phyloP scores from a whole-genome alignment of 2,113 vertebrate genomes.

The Stigmatopora argus region DNA sequence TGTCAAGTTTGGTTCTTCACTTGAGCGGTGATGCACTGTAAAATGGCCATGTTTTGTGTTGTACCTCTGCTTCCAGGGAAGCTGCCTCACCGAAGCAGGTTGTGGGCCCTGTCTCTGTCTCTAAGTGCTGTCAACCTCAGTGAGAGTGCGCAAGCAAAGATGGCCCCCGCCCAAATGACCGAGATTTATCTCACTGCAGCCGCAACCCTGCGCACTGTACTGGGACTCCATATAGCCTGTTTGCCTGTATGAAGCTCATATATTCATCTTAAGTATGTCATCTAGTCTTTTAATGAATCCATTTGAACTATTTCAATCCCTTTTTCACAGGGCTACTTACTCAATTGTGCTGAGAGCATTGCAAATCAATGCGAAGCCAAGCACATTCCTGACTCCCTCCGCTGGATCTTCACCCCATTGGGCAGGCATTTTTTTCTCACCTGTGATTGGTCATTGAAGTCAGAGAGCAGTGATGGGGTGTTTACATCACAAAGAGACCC shows the following conservation, averaged over 20 bases:
- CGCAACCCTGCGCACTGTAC: slow-evolving; percentile 79
- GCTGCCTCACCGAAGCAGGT: slow-evolving; percentile 77
- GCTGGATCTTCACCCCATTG: slow-evolving; percentile 91
- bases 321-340: slow-evolving; percentile 79
- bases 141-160: slow-evolving; percentile 86
- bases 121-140: slow-evolving; percentile 91
- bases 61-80: slow-evolving; percentile 72
- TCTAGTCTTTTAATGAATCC: not conserved
- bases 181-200: slow-evolving; percentile 91
- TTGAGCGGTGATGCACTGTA: not conserved
- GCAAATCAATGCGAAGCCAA: slow-evolving; percentile 73
- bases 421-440: slow-evolving; percentile 93
- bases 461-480: slow-evolving; percentile 76
- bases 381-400: slow-evolving; percentile 78
- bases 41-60: not conserved
- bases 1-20: not conserved
- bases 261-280: not conserved
- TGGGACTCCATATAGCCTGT: slow-evolving; percentile 83
- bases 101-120: slow-evolving; percentile 84
- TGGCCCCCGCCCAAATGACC: slow-evolving; percentile 77
- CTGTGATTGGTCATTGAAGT: slow-evolving; percentile 89
- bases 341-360: slow-evolving; percentile 81
- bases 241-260: slow-evolving; percentile 75
- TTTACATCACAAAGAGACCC: slow-evolving; percentile 85
- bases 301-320: not conserved